These are phyloP conservation scores for Danaus melanippus DNA, from an alignment of 1,140 invertebrate genomes.

Conservation along the genomic window DNA sequence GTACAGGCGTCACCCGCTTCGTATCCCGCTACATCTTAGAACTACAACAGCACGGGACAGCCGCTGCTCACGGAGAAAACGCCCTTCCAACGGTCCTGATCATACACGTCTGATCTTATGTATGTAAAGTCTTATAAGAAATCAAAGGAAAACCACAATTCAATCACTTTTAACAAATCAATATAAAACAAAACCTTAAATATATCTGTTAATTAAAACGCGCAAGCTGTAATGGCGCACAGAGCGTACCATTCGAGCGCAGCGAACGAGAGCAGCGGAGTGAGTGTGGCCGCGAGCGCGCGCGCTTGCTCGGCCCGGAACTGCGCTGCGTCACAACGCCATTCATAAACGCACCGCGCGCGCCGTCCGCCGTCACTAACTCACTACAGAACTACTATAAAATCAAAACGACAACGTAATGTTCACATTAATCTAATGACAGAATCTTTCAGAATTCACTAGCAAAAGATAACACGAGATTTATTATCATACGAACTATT, in stretches of 20 bases:
- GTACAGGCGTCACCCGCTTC: conserved; percentile 64
- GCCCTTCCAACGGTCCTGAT: conserved; percentile 39
- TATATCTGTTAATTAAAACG: conserved; percentile 5
- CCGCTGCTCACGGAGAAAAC: conserved; percentile 43
- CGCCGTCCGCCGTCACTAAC: conserved; percentile 10
- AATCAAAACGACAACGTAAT: too few species aligned
- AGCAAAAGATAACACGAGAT: too few species aligned
- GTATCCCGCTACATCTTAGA: conserved; percentile 57
- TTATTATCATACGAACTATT: too few species aligned
- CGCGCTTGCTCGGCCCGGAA: conserved; percentile 20
- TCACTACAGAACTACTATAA: not conserved
- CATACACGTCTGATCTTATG: too few species aligned
- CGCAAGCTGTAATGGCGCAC: conserved; percentile 7
- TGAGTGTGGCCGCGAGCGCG: conserved; percentile 29
- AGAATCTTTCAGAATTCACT: too few species aligned
- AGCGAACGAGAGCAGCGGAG: conserved; percentile 29
- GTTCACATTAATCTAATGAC: too few species aligned
- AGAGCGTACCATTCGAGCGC: conserved; percentile 30
- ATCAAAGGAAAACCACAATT: too few species aligned
- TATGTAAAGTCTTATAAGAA: too few species aligned
- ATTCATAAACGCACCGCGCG: conserved; percentile 19
- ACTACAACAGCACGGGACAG: conserved; percentile 32
- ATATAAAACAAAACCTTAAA: too few species aligned
- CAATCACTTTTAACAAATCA: too few species aligned
- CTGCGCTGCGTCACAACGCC: conserved; percentile 17